phyloP scores from a whole-genome alignment of 37 sponge, comb jelly and placozoan genomes.

The Bolinopsis microptera region DNA sequence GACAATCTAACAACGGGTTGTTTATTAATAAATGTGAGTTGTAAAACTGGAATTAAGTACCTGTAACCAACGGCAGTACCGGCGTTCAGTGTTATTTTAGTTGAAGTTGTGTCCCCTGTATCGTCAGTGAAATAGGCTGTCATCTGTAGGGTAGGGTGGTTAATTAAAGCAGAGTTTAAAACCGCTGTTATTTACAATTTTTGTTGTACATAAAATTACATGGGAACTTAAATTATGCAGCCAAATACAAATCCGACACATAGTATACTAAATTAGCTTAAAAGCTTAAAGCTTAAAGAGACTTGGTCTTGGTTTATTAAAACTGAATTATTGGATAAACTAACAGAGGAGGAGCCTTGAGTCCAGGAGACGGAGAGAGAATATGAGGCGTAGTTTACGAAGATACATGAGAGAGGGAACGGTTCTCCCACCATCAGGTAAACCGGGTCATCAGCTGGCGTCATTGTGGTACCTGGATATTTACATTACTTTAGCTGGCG shows the following conservation, averaged over 20 bases:
- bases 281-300: no score
- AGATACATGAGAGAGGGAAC: background rate
- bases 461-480: background rate
- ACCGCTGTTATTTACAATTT: no score
- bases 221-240: background rate
- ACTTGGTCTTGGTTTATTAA: no score
- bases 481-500: background rate
- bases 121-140: background rate
- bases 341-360: background rate
- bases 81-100: background rate
- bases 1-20: no score
- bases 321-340: no score
- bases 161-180: no score
- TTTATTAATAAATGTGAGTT: no score
- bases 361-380: constrained; percentile 12
- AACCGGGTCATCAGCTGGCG: background rate
- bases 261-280: no score
- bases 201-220: no score
- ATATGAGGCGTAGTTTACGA: background rate
- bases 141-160: no score
- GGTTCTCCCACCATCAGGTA: background rate
- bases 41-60: no score
- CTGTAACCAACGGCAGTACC: background rate
- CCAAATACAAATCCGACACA: background rate
- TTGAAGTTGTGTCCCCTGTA: background rate